These are phyloP conservation scores for Osmerus eperlanus DNA, from an alignment of 2,113 vertebrate genomes.

Conservation along the genomic window DNA sequence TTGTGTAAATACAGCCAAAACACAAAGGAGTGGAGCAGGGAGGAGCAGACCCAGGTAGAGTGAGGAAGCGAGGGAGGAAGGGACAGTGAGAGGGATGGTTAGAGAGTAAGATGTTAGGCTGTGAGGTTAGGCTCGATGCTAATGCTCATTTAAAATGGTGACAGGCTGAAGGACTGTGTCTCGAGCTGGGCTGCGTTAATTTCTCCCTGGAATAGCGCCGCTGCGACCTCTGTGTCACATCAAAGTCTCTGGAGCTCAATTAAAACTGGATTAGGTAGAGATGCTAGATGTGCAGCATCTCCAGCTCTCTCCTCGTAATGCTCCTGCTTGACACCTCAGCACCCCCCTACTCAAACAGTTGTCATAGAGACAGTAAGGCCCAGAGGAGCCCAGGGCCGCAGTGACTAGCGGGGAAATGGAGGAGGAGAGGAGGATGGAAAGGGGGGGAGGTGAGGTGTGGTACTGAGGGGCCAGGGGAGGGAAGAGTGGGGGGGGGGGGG, in stretches of 20 bases:
- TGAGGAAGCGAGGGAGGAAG: not conserved
- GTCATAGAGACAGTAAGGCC: slow-evolving; percentile 89
- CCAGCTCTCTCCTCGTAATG: slow-evolving; percentile 88
- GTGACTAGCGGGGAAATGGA: slow-evolving; percentile 70
- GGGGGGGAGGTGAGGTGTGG: slow-evolving; percentile 26
- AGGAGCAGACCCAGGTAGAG: not conserved
- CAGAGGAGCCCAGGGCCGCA: slow-evolving; percentile 67
- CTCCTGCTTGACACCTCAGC: slow-evolving; percentile 91
- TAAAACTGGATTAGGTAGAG: slow-evolving; percentile 99
- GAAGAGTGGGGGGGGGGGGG: too few relatives aligned
- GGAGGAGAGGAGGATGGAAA: slow-evolving; percentile 39
- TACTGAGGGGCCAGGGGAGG: not conserved
- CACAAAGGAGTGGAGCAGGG: not conserved
- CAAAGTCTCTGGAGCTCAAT: slow-evolving; percentile 99
- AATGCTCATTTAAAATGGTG: slow-evolving; percentile 93
- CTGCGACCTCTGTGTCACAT: slow-evolving; percentile 89
- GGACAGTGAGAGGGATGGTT: slow-evolving; percentile 45
- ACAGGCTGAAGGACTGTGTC: slow-evolving; percentile 84
- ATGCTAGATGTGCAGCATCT: slow-evolving; percentile 86
- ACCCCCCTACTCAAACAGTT: slow-evolving; percentile 95
- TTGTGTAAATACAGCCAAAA: not conserved
- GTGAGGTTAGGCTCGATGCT: slow-evolving; percentile 90
- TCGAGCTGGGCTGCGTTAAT: slow-evolving; percentile 83
- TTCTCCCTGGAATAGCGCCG: slow-evolving; percentile 96
- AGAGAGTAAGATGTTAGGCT: slow-evolving; percentile 77